Evolutionary conservation across 2,888 invertebrate species (phyloP).

Genomic region (Dryadula phaetusa): DNA sequence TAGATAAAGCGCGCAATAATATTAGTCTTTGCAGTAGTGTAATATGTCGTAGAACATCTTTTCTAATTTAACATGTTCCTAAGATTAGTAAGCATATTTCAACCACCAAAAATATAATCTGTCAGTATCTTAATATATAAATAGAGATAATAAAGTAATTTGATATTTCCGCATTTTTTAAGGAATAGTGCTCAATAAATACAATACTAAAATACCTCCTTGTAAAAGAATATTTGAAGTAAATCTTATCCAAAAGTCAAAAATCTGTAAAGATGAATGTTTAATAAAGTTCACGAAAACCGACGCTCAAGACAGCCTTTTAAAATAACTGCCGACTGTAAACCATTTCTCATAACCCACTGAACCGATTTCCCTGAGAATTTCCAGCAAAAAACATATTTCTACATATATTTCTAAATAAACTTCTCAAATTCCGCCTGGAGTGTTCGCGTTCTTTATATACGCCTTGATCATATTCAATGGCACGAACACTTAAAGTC

Average conservation of each 20-base stretch:
- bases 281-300: slow-evolving; percentile 21
- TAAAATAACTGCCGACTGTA: slow-evolving; percentile 30
- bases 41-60: too few species aligned
- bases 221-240: neutral
- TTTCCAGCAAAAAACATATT: slow-evolving; percentile 32
- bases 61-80: too few species aligned
- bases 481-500: slow-evolving; percentile 2
- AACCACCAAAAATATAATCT: too few species aligned
- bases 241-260: slow-evolving; percentile 15
- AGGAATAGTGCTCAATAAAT: too few species aligned
- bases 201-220: too few species aligned
- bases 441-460: slow-evolving; percentile 10
- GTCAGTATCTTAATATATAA: too few species aligned
- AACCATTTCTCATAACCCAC: slow-evolving; percentile 37
- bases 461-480: slow-evolving; percentile 17
- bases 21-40: too few species aligned
- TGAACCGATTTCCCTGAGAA: slow-evolving; percentile 25
- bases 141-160: too few species aligned
- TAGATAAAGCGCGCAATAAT: too few species aligned
- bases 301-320: slow-evolving; percentile 24
- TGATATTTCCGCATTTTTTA: too few species aligned
- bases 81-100: too few species aligned
- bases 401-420: slow-evolving; percentile 26
- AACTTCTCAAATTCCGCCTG: slow-evolving; percentile 13
- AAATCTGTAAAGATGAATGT: slow-evolving; percentile 21